Evolutionary conservation across 2,888 invertebrate genomes (phyloP).

Genomic region (Anagyrus pseudococci): DNA sequence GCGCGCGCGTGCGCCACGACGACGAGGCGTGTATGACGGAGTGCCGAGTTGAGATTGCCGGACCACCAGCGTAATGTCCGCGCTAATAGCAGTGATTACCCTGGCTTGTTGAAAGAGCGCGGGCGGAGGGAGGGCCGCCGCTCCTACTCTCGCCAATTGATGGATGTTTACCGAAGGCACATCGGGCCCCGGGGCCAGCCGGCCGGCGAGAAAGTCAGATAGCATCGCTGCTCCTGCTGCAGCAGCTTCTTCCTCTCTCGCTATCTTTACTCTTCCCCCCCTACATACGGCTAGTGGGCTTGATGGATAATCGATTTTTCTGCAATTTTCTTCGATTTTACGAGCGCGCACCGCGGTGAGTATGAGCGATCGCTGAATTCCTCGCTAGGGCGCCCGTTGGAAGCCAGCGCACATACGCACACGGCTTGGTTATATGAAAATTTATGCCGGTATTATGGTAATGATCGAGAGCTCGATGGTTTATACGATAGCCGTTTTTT

Average conservation of each 20-base stretch:
- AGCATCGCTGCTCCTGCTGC: conserved; percentile 21
- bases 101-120: conserved; percentile 52
- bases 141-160: conserved; percentile 51
- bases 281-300: background rate
- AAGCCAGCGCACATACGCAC: too few relatives aligned
- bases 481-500: background rate
- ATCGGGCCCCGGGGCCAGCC: conserved; percentile 7
- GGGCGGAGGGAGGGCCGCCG: background rate
- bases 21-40: conserved; percentile 48
- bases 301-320: conserved; percentile 33
- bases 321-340: conserved; percentile 32
- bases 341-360: conserved; percentile 5
- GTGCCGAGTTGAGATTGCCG: conserved; percentile 57
- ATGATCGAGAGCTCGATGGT: background rate
- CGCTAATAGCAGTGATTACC: conserved; percentile 69
- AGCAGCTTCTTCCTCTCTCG: conserved; percentile 1
- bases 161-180: conserved; percentile 56
- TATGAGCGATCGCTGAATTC: too few relatives aligned
- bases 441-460: conserved; percentile 19
- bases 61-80: conserved; percentile 67
- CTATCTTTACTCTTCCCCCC: background rate
- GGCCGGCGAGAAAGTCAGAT: conserved; percentile 3
- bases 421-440: conserved; percentile 1
- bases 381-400: too few relatives aligned
- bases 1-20: background rate